phyloP scores from a whole-genome alignment of 2,113 vertebrate species.

The Xenus cinereus region DNA sequence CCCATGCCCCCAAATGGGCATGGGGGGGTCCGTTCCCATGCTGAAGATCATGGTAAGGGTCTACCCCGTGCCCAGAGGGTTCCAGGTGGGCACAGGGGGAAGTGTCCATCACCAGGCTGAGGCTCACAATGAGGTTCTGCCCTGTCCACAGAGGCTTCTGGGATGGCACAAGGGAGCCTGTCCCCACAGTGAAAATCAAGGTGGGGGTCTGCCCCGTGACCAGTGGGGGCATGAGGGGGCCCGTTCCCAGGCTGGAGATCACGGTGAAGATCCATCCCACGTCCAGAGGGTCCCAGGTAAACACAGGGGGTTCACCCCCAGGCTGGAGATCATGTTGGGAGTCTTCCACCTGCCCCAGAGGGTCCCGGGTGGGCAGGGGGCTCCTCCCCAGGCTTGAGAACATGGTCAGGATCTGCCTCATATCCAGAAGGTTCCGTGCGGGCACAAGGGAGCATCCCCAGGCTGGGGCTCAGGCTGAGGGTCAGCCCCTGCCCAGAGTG shows the following conservation, averaged over 20 bases:
- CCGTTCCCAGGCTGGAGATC: neutral
- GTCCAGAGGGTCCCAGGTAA: too few species aligned
- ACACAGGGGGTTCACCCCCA: too few species aligned
- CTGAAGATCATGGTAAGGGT: neutral
- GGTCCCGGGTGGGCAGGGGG: too few species aligned
- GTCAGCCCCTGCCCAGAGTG: neutral
- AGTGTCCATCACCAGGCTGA: neutral
- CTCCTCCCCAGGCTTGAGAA: neutral
- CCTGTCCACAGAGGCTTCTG: neutral
- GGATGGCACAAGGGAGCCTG: fast-evolving
- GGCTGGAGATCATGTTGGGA: too few species aligned
- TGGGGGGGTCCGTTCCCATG: fast-evolving
- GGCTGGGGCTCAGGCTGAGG: neutral
- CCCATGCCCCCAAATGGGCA: fast-evolving
- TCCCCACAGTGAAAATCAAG: neutral
- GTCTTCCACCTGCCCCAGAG: too few species aligned
- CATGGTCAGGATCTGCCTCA: too few species aligned
- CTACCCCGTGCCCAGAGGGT: neutral
- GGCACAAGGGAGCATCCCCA: neutral
- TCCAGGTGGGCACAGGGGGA: neutral
- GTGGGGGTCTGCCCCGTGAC: neutral
- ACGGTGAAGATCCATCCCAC: too few species aligned
- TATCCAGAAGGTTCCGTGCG: too few species aligned
- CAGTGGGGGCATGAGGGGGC: too few species aligned
- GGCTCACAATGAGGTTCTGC: neutral